Percentiles rank a stretch among this genome's conserved stretches.
Evolutionary conservation across 2,797 vertebrate species (phyloP).

Genomic region (Leontopithecus rosalia): DNA sequence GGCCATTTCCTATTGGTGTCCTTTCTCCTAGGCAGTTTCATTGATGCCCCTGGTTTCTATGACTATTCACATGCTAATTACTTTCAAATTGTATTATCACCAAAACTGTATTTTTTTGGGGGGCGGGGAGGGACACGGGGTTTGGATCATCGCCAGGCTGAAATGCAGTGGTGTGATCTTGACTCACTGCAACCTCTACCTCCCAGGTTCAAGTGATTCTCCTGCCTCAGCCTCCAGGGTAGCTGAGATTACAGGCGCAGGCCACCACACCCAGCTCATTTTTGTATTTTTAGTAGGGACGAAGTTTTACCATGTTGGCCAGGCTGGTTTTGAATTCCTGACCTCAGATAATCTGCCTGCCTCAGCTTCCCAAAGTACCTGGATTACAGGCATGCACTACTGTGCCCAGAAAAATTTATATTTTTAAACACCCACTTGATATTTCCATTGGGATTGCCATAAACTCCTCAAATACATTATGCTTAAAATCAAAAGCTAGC

Average conservation of each 20-base stretch:
- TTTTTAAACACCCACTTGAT: neutral
- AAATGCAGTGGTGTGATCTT: neutral
- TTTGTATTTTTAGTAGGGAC: neutral
- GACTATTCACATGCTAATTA: neutral
- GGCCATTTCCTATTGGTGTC: neutral
- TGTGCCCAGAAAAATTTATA: too few species aligned
- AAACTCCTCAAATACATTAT: neutral
- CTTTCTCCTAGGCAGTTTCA: neutral
- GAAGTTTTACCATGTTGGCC: too few species aligned
- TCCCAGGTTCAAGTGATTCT: neutral
- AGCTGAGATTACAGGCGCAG: neutral
- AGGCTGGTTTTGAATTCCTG: too few species aligned
- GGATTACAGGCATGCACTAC: neutral
- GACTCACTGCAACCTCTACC: neutral
- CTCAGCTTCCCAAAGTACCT: neutral
- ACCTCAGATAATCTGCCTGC: neutral
- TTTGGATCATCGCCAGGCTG: neutral
- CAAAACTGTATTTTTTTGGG: neutral
- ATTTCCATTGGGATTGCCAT: neutral
- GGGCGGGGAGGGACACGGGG: too few species aligned
- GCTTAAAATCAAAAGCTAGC: slow-evolving; percentile 16
- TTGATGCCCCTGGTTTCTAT: neutral
- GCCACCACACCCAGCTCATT: neutral
- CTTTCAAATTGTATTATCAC: neutral
- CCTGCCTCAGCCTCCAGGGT: neutral